These are phyloP conservation scores for Eueides isabella DNA, from an alignment of 1,140 invertebrate species.

Conservation along the genomic window DNA sequence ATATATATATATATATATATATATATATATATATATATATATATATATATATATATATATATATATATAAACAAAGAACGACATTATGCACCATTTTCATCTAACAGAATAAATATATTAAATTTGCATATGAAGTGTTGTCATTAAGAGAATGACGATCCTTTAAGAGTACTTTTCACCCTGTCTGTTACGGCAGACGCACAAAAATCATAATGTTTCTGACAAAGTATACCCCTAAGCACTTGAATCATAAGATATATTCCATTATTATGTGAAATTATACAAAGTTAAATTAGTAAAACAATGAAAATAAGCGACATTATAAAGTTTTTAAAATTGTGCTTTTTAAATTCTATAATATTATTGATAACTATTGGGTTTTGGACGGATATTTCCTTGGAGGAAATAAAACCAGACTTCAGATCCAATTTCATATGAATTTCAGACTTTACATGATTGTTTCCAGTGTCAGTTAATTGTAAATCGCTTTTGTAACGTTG, in stretches of 20 bases:
- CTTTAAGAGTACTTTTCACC: constrained; percentile 34
- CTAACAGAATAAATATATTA: constrained; percentile 30
- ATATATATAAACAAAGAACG: background rate
- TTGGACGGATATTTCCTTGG: too few relatives aligned
- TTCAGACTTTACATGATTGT: too few relatives aligned
- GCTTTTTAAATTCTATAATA: too few relatives aligned
- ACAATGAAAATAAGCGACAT: too few relatives aligned
- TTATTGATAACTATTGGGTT: too few relatives aligned
- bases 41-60: too few relatives aligned
- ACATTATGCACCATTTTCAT: background rate
- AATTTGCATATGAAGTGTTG: constrained; percentile 30
- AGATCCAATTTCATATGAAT: too few relatives aligned
- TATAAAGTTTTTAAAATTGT: background rate
- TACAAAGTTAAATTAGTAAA: constrained; percentile 16
- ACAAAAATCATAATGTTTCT: constrained; percentile 38
- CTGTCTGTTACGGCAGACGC: constrained; percentile 17
- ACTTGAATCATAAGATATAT: constrained; percentile 36
- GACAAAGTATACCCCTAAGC: constrained; percentile 19
- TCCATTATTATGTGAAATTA: constrained; percentile 31
- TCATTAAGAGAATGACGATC: constrained; percentile 34
- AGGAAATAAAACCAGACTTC: too few relatives aligned
- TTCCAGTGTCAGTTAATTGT: too few relatives aligned
- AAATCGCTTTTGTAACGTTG: too few relatives aligned
- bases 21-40: too few relatives aligned
- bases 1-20: too few relatives aligned